Conservation (phyloP, 2,797 vertebrate genomes). For the Crenuchus spilurus region DNA sequence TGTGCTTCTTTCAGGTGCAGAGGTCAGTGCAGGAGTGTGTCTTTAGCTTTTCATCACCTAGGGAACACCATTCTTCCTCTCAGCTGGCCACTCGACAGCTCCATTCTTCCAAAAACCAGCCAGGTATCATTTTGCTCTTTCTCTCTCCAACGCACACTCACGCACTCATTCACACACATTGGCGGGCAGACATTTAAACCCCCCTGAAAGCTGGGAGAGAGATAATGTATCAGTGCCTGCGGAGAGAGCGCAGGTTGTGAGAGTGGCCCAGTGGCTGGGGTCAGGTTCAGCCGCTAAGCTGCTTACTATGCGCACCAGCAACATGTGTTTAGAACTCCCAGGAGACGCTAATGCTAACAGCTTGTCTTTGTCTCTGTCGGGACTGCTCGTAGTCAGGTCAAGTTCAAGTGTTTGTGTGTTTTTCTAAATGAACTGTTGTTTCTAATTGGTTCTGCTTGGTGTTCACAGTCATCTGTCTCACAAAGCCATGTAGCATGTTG, state of each 20-base stretch:
- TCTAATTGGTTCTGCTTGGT: neutral
- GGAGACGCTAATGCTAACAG: slow-evolving; percentile 22
- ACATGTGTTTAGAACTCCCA: slow-evolving; percentile 45
- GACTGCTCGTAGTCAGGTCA: neutral
- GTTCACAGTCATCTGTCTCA: neutral
- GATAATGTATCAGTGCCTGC: slow-evolving; percentile 45
- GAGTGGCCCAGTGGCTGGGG: slow-evolving; percentile 26
- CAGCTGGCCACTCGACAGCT: slow-evolving; percentile 36
- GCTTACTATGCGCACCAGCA: slow-evolving; percentile 41
- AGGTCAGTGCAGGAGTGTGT: slow-evolving; percentile 35
- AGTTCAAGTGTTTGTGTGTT: slow-evolving; percentile 12
- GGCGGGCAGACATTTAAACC: slow-evolving; percentile 37
- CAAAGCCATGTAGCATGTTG: neutral
- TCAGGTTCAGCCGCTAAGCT: slow-evolving; percentile 46
- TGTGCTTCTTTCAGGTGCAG: slow-evolving; percentile 19
- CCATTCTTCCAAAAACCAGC: slow-evolving; percentile 50
- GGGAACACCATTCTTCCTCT: slow-evolving; percentile 12
- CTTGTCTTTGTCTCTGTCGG: neutral
- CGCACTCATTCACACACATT: slow-evolving; percentile 18
- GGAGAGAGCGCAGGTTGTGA: slow-evolving; percentile 28
- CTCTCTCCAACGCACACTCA: slow-evolving; percentile 32
- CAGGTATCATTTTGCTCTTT: slow-evolving; percentile 54
- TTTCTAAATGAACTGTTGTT: neutral
- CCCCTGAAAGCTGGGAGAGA: slow-evolving; percentile 1
- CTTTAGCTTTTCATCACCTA: slow-evolving; percentile 17